Percentiles rank a stretch among this genome's conserved stretches.
phyloP scores from a whole-genome alignment of 2,113 vertebrate genomes.

The Mionectes macconnelli region DNA sequence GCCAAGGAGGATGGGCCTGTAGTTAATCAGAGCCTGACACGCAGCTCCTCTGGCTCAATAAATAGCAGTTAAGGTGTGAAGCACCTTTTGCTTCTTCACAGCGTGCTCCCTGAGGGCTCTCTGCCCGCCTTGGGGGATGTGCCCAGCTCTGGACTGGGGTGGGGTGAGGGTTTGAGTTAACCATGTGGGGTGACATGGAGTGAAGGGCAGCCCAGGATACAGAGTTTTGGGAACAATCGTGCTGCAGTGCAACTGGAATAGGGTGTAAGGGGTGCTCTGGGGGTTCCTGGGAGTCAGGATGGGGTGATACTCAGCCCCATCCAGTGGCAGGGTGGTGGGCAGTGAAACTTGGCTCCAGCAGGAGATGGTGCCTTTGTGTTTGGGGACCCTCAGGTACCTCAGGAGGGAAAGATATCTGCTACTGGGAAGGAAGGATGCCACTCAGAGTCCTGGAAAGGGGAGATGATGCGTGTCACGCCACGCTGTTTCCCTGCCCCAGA shows the following conservation, averaged over 20 bases:
- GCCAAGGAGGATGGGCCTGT: not conserved
- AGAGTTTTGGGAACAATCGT: not conserved
- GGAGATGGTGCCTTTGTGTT: not conserved
- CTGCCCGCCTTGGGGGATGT: not conserved
- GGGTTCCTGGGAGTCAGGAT: not conserved
- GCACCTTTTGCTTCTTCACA: not conserved
- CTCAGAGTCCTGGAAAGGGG: not conserved
- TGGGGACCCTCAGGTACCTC: not conserved
- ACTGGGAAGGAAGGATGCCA: not conserved
- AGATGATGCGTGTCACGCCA: not conserved
- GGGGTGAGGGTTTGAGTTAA: not conserved
- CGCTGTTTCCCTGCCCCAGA: not conserved
- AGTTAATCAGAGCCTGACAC: not conserved
- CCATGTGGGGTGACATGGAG: not conserved
- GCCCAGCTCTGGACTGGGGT: not conserved
- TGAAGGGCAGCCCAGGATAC: not conserved
- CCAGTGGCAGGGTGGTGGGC: accelerated
- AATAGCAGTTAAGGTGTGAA: not conserved
- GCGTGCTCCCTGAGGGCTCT: not conserved
- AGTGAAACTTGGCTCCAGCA: not conserved
- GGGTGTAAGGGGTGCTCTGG: not conserved
- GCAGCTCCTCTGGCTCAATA: not conserved
- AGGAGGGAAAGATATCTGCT: not conserved
- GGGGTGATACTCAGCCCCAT: not conserved
- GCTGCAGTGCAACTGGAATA: not conserved